phyloP scores from a whole-genome alignment of 2,797 vertebrate species.

The Chelon auratus region DNA sequence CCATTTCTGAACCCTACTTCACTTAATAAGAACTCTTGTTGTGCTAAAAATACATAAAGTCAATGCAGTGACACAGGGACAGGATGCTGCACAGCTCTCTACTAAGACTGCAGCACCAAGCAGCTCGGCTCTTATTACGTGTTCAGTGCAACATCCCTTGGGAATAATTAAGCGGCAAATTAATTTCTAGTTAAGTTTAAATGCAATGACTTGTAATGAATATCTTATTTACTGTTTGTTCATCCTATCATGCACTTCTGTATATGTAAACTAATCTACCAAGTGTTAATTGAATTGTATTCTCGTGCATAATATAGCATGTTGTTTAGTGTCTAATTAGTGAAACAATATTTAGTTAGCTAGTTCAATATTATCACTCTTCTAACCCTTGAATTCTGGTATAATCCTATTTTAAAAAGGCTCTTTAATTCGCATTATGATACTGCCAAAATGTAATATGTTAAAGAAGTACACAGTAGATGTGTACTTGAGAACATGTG shows the following conservation, averaged over 20 bases:
- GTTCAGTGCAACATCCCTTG: constrained; percentile 17
- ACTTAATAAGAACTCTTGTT: constrained; percentile 23
- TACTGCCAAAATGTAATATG: neutral
- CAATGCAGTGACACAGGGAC: constrained; percentile 11
- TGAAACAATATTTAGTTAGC: constrained; percentile 35
- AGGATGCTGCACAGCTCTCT: neutral
- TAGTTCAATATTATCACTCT: constrained; percentile 9
- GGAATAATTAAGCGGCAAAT: constrained; percentile 45
- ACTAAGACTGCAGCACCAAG: constrained; percentile 22
- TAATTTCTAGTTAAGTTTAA: constrained; percentile 30
- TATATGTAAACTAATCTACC: constrained; percentile 47
- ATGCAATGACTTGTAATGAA: constrained; percentile 17
- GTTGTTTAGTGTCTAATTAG: constrained; percentile 20
- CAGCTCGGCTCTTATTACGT: constrained; percentile 12
- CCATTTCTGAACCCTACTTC: constrained; percentile 9
- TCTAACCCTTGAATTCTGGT: neutral
- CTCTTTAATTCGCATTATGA: neutral
- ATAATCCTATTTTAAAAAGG: constrained; percentile 2
- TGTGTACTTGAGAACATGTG: too few relatives aligned
- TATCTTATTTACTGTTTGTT: constrained; percentile 22
- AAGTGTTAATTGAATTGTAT: constrained; percentile 60
- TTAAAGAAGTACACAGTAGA: neutral
- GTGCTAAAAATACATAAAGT: constrained; percentile 18
- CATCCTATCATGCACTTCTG: constrained; percentile 11
- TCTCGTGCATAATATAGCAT: constrained; percentile 46